Evolutionary conservation across 1,140 invertebrate genomes (phyloP).

Genomic region (Zaprionus vittiger): DNA sequence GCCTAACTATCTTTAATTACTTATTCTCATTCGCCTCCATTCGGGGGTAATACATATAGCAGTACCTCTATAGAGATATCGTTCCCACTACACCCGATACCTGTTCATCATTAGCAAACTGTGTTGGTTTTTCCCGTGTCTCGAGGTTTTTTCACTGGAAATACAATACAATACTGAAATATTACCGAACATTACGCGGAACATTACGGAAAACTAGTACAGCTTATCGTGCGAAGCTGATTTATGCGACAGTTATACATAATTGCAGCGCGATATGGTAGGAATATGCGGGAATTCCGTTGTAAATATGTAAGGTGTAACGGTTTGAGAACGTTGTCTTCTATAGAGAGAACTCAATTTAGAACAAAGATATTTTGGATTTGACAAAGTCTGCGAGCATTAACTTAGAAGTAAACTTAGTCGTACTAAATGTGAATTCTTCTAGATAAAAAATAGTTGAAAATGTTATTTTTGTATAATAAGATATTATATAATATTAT

Average conservation of each 20-base stretch:
- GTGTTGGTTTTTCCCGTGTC: slow-evolving; percentile 41
- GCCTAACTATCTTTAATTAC: slow-evolving; percentile 7
- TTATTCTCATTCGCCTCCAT: background rate
- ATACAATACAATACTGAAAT: slow-evolving; percentile 1
- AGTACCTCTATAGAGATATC: background rate
- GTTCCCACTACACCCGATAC: background rate
- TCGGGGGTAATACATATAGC: background rate
- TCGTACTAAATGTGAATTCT: too few relatives aligned
- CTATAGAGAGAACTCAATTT: background rate
- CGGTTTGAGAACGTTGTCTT: background rate
- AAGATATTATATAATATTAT: too few relatives aligned
- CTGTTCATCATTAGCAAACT: slow-evolving; percentile 52
- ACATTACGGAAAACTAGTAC: slow-evolving; percentile 53
- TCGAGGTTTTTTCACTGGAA: slow-evolving; percentile 37
- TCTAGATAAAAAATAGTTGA: too few relatives aligned
- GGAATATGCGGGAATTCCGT: background rate
- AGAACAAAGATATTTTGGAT: background rate
- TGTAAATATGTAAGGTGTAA: background rate
- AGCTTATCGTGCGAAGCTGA: slow-evolving; percentile 65
- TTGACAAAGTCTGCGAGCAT: too few relatives aligned
- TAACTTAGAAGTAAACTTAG: too few relatives aligned
- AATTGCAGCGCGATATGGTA: slow-evolving; percentile 14
- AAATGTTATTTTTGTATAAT: too few relatives aligned
- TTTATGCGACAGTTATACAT: slow-evolving; percentile 68
- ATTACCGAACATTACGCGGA: slow-evolving; percentile 1